Evolutionary conservation across 2,888 invertebrate species (phyloP).

Genomic region (Lagria hirta): DNA sequence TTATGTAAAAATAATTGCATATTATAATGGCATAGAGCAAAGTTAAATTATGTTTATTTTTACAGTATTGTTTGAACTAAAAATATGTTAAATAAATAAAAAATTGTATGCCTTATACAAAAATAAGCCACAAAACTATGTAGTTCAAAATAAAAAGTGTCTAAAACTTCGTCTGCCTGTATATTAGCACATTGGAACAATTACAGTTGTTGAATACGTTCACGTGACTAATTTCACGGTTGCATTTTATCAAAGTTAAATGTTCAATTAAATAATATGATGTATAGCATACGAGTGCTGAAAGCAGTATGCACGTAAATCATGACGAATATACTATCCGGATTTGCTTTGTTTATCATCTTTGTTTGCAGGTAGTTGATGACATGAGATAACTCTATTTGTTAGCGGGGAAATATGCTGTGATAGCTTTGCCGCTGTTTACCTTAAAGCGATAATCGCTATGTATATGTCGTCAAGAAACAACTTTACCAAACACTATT

Average conservation of each 20-base stretch:
- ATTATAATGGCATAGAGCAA: no score
- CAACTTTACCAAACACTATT: constrained; percentile 18
- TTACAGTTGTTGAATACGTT: no score
- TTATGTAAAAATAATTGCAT: no score
- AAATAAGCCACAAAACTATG: no score
- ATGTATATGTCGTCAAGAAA: constrained; percentile 15
- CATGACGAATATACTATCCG: constrained; percentile 26
- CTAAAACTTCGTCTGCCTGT: no score
- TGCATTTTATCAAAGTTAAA: constrained; percentile 17
- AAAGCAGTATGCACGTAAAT: constrained; percentile 24
- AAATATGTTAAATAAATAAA: no score
- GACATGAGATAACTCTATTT: constrained; percentile 29
- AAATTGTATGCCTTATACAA: no score
- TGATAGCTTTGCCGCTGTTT: constrained; percentile 24
- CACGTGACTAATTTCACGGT: no score
- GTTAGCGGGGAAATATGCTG: constrained; percentile 23
- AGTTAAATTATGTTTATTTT: no score
- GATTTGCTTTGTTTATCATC: constrained; percentile 28
- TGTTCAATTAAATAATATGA: constrained; percentile 19
- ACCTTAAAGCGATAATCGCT: constrained; percentile 23
- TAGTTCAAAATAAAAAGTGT: no score
- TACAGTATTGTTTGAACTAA: no score
- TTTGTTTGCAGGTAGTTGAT: constrained; percentile 30
- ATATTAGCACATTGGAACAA: no score
- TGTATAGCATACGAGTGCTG: constrained; percentile 20